Base-by-base conservation (phyloP, 2,797 vertebrate species). In the Lerista edwardsae region DNA sequence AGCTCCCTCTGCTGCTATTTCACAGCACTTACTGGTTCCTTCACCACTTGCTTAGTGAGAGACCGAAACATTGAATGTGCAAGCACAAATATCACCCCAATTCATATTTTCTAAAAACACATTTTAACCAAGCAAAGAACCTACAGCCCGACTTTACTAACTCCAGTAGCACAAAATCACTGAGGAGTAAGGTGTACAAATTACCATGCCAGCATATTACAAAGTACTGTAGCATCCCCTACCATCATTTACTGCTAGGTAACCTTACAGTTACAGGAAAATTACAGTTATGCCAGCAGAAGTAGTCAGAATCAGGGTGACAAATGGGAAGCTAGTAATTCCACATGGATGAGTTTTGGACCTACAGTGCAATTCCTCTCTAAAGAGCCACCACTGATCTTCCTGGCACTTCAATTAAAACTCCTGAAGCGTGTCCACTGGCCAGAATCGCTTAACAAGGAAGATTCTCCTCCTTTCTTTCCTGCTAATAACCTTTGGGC, bases 121-220 rank as follows among this genome's bases (percentile, higher is more conserved):
- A 74, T 27, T 29, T 76, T 12, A 55, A 36, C 59, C 83, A 86
- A 79, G 31, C 31, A 84, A 64, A 79, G 57, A 3, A 21, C 47
- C 39, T 8, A 51, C 14, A 73, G 77, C 62, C 4, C 44, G 55
- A 51, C 51, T n/a, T 29, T 41, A 64, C 7, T 75, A 79, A 31
- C 19, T 61, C 27, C 2, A 85, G 75, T 78, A 80, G 75, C 78
- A 86, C 25, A 64, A 25, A 39, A 83, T 3, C 31, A 75, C 57
- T 86, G 59, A 84, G 88, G 83, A 47, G 41, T 4, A 76, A 36
- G 79, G 73, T 44, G 79, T 57, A 82, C 80, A 88, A 88, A 83
- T 4, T 44, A 27, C 8, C 67, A 31, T 69, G 7, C 5, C 61
- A 83, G 74, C 51, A n/a, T 6, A 34, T 27, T 27, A 80, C 44